These are phyloP conservation scores for Sebastiscus tertius DNA, from an alignment of 2,797 vertebrate genomes.

Conservation along the genomic window DNA sequence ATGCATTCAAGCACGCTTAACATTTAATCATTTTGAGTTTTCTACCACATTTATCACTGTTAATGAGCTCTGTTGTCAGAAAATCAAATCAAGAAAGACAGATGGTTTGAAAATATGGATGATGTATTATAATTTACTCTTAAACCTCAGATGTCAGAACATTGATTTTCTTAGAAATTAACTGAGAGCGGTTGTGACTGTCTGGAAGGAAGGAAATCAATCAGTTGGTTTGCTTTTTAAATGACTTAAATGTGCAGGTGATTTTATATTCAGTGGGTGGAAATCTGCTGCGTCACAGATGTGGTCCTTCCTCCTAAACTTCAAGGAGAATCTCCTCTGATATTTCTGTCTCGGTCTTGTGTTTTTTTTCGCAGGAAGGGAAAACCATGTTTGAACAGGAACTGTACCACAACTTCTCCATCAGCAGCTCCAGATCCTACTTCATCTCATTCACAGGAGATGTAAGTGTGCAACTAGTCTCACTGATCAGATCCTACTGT, in stretches of 20 bases:
- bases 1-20: too few relatives aligned
- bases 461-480: slow-evolving; percentile 82
- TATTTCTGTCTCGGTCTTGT: background rate
- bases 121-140: too few relatives aligned
- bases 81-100: background rate
- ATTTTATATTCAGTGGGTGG: background rate
- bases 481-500: background rate
- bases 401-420: slow-evolving; percentile 95
- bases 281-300: background rate
- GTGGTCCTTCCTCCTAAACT: background rate
- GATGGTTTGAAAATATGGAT: background rate
- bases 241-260: background rate
- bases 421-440: slow-evolving; percentile 93
- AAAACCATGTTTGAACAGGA: slow-evolving; percentile 95
- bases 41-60: background rate
- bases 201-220: background rate
- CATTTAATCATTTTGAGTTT: background rate
- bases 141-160: background rate
- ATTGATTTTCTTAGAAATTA: background rate
- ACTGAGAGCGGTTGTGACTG: background rate
- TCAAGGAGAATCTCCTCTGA: background rate
- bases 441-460: slow-evolving; percentile 97
- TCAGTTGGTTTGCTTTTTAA: background rate
- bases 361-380: slow-evolving; percentile 86
- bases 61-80: too few relatives aligned